Evolutionary conservation across 23 tunicate species (phyloP), one percentile per base, ranked within the genome.

Genomic region (Halocynthia roretzi): DNA sequence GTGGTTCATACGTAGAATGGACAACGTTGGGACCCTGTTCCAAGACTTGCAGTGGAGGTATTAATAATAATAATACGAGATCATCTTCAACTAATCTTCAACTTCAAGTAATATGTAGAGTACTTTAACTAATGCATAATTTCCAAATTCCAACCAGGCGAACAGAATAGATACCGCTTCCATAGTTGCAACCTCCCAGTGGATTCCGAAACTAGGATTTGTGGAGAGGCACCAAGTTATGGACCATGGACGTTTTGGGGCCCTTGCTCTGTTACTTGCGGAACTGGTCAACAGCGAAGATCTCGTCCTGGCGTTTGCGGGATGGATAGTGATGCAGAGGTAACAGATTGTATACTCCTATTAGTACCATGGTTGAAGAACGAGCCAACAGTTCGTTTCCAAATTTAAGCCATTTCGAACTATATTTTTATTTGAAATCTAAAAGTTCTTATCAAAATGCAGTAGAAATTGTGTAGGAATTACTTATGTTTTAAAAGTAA

Each of bases 181-280:
- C 98, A 92, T 67, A 75, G 67, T 74, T 92, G 98, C 82, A 82
- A 76, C 52, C 57, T 64, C 23, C 80, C 71, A 19, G 70, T 74
- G 18, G 87, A 81, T 44, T 70, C 71, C 6, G 92, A 92, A 70
- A 12, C 77, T 7, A 65, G 51, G 11, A 18, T 74, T 8, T 96
- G 99, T 80, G 99, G 99, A 15, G 51, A 58, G 8, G 54, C 49
- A 7, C 93, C 96, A 10, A 74, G 21, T 53, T 84, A 85, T 71
- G 81, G 81, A 12, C 80, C 53, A 15, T 95, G 99, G 99, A 56
- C 80, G 17, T 55, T 79, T 7, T 95, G 91, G 91, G 77, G 94
- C 23, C 40, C 82, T 49, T 95, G 99, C 75, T 61, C 80, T 1
- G 81, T 81, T 20, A 78, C 93, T 17, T 95, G 99, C 64, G 99